Evolutionary conservation across 2,113 vertebrate genomes (phyloP), one percentile per base, ranked within the genome.

Genomic region (Phasianus colchicus): DNA sequence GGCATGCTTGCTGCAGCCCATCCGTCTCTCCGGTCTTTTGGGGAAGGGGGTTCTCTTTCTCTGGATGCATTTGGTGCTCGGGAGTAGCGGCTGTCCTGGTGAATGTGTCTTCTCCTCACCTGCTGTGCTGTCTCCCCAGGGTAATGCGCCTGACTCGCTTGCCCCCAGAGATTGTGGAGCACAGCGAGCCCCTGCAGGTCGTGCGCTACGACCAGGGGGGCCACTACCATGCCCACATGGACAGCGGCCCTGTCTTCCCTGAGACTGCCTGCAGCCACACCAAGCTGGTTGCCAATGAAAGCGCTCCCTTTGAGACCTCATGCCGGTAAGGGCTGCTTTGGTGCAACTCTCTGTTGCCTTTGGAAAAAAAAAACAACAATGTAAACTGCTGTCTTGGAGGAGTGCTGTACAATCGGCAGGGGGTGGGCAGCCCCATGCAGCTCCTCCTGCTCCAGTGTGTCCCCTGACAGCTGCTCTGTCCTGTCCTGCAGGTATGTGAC

Each of bases 111-210:
- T 69, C 42, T 12, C 30, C 69, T 82, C 74, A 96, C 70, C 84
- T 65, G 36, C 48, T 40, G 36, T 95, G 69, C 70, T 45, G 52
- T 75, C 57, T 67, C 83, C 82, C 85, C 96, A 99, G 99, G 96
- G 98, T 99, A 34, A 99, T 98, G 77, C 98, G 97, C 74, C 98
- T 99, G 95, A 99, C 99, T 32, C 98, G 97, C 86, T 96, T 99
- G 93, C 98, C 99, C 19, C 96, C 98, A 0, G 96, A 98, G 81
- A 97, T 99, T 11, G 98, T 99, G 80, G 99, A 99, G 92, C 97
- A 99, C 96, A 99, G 99, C 2, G 99, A 99, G 96, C 99, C 99
- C 0, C 97, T 99, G 88, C 99, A 99, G 96, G 99, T 99, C 22
- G 98, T 99, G 89, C 98, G 98, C 32, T 99, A 98, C 0, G 98